Evolutionary conservation across 2,797 vertebrate genomes (phyloP).

Genomic region (Cichlasoma orientale): DNA sequence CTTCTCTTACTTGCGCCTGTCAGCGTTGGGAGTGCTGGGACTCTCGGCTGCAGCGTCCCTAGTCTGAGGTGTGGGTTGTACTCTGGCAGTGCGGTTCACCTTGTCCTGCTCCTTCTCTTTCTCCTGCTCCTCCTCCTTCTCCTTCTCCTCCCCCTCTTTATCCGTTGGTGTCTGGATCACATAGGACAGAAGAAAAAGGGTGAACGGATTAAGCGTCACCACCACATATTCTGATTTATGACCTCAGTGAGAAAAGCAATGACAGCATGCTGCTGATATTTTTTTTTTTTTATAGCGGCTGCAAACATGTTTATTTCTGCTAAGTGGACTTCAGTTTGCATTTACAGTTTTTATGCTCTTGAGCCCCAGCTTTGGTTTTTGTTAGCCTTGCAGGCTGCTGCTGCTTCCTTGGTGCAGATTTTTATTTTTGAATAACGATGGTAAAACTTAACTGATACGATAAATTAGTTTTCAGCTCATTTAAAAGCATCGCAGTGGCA

Average conservation of each 20-base stretch:
- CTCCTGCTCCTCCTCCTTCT: conserved; percentile 70
- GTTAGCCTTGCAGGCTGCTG: neutral
- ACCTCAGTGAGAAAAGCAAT: rapidly evolving
- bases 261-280: neutral
- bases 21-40: conserved; percentile 64
- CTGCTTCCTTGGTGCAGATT: neutral
- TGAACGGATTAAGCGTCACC: rapidly evolving
- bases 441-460: too few relatives aligned
- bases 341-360: neutral
- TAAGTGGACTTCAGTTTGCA: neutral
- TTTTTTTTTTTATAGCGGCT: neutral
- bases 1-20: conserved; percentile 78
- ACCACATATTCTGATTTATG: neutral
- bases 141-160: conserved; percentile 63
- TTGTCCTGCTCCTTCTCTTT: conserved; percentile 76
- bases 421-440: neutral
- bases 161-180: conserved; percentile 67
- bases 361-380: neutral
- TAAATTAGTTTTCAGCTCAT: neutral
- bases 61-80: conserved; percentile 79
- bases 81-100: conserved; percentile 76
- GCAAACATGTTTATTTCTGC: too few relatives aligned
- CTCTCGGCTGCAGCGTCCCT: conserved; percentile 69
- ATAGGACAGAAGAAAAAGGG: neutral
- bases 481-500: neutral